Base-by-base conservation (phyloP, 2,888 invertebrate genomes). In the Rhagium mordax region DNA sequence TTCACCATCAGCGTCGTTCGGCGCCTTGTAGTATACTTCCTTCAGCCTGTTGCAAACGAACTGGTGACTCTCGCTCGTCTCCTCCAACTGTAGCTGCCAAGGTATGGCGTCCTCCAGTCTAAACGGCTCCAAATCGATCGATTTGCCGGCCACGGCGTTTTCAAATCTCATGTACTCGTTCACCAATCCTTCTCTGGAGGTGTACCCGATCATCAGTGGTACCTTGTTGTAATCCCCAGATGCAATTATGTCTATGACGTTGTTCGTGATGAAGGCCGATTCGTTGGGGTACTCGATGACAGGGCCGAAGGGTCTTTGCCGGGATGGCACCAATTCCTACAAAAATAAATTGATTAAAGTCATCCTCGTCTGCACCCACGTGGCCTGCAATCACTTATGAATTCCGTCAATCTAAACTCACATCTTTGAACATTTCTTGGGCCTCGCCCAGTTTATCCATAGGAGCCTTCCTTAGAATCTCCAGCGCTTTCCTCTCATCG, bases 1-100 rank as follows among this genome's bases (percentile, higher is more conserved):
- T 53, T 16, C 60, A 62, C 33, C 21, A 41, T 66, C 65, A 10
- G 18, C 47, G 20, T 18, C 8, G 49, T 72, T 18, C 24, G 47
- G 49, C 10, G 59, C 59, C 18, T 69, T 29, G 13, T 65, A 72
- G 51, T 72, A 72, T 2, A 59, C 29, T 3, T 69, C 41, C 6
- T 86, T 85, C 3, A 90, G 82, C 75, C 84, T 83, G 2, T 83
- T 78, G 1, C 88, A 89, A 51, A 88, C 57, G 78, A 76, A 0
- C 81, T 82, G 20, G 70, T 71, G 1, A 76, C 62, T 27, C 78
- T 81, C 10, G 81, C 82, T 59, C 74, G 74, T 8, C n/a, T n/a
- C n/a, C n/a, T 75, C 27, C 13, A 83, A 41, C 21, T 78, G 78
- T 16, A 84, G 69, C 47, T 79, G 70, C 59, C 74, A 70, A 10